A percentile compares a stretch with the other conserved stretches of the same genome.
Evolutionary conservation across 2,113 vertebrate genomes (phyloP).

Genomic region (Mesitornis unicolor): DNA sequence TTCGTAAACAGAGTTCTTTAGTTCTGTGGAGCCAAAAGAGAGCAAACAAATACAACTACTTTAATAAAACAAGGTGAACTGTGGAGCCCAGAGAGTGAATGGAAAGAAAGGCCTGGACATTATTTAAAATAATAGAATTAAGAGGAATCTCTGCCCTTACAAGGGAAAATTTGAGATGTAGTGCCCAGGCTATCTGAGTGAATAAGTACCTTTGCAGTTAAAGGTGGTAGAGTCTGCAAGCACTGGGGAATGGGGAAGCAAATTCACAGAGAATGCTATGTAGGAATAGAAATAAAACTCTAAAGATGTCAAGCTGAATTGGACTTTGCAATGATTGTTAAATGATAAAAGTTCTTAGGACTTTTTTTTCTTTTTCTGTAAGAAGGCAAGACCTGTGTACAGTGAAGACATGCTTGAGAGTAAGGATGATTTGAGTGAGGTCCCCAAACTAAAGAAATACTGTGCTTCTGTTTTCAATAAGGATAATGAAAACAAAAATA

Average conservation of each 20-base stretch:
- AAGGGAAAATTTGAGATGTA: neutral
- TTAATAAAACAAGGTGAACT: neutral
- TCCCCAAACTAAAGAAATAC: neutral
- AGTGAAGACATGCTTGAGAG: neutral
- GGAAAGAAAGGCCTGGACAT: neutral
- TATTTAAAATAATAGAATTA: neutral
- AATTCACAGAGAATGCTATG: neutral
- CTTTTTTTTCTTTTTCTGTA: neutral
- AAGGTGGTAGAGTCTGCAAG: neutral
- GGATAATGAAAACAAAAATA: neutral
- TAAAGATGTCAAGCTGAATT: neutral
- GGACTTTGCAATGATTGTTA: neutral
- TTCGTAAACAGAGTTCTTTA: neutral
- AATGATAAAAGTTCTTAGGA: neutral
- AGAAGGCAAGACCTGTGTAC: neutral
- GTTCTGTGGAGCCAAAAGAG: neutral
- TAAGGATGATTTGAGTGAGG: neutral
- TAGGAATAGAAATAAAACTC: neutral
- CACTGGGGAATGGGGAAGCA: neutral
- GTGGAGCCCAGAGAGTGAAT: neutral
- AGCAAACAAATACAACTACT: neutral
- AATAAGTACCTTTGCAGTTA: neutral
- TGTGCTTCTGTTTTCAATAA: neutral
- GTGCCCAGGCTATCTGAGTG: neutral
- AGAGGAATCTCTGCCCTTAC: neutral